Base-by-base conservation (phyloP, 2,888 invertebrate species). In the Rhogogaster chlorosoma region DNA sequence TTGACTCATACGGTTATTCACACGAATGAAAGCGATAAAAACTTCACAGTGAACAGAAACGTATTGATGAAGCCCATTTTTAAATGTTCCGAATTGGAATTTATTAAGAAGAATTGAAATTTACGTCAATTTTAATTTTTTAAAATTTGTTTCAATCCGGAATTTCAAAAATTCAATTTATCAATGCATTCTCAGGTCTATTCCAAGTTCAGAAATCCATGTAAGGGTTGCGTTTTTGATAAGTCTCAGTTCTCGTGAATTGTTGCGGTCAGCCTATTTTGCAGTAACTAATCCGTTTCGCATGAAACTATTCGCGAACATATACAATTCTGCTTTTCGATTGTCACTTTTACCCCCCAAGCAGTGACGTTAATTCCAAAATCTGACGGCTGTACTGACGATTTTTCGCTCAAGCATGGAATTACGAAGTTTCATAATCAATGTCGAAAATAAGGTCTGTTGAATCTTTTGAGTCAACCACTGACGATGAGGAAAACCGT, bases 401-500 rank as follows among this genome's bases (percentile, higher is more conserved):
- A 53, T 49, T 29, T 77, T 77, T 53, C 32, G 15, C 7, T 53
- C 49, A 15, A 32, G 32, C 26, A 22, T 77, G 15, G 49, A 53
- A 61, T 29, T 61, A 61, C 32, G 38, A 36, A 80, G n/a, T 36
- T 80, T 7, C 4, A 29, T 53, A 77, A 77, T 32, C 77, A 29
- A 77, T 77, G 77, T 49, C 38, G 36, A 5, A 36, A 1, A 80
- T 22, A 36, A 80, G 18, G 57, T 61, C 80, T 38, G 36, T 61
- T 36, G 80, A 61, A 61, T 80, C 80, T 5, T 57, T 61, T 22
- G 26, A 80, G 32, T 80, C 80, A 36, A 61, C 49, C n/a, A 80
- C 61, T 61, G 80, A 80, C 38, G 78, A 80, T 38, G 80, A 80
- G 22, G 80, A 80, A 61, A 36, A 61, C 80, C 80, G 38, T 61